A percentile compares a stretch with the other conserved stretches of the same genome.
phyloP scores from a whole-genome alignment of 2,797 vertebrate genomes.

The Fistularia tabacaria region DNA sequence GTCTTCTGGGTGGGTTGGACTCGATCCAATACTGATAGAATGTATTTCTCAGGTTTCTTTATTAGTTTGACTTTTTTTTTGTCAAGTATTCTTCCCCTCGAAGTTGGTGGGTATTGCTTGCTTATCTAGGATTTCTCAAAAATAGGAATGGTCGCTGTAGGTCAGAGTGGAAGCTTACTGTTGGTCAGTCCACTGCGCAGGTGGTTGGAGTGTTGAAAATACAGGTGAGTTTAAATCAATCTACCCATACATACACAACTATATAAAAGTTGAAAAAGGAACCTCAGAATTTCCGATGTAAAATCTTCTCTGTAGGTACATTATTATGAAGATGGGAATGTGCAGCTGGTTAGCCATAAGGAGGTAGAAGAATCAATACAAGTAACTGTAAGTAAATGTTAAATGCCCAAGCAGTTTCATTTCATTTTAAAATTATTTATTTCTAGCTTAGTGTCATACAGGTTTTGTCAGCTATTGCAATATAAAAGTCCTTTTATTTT shows the following conservation, averaged over 20 bases:
- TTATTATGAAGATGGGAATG: slow-evolving; percentile 99
- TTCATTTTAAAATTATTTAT: background rate
- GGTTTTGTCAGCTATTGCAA: background rate
- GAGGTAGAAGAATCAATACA: slow-evolving; percentile 93
- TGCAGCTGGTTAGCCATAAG: slow-evolving; percentile 99
- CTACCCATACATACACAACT: no score
- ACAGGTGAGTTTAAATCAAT: slow-evolving; percentile 78
- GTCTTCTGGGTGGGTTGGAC: no score
- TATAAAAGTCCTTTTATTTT: background rate
- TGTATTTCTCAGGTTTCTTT: no score
- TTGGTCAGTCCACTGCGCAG: slow-evolving; percentile 91
- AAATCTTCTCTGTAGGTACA: slow-evolving; percentile 80
- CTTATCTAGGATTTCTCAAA: no score
- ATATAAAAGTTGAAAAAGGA: no score
- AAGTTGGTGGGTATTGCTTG: no score
- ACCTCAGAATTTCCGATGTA: no score
- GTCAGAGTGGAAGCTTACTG: slow-evolving; percentile 98
- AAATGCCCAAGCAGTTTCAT: background rate
- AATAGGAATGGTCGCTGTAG: slow-evolving; percentile 97
- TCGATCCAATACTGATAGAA: no score
- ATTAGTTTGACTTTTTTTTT: no score
- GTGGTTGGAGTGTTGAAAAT: slow-evolving; percentile 98
- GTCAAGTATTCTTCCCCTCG: no score
- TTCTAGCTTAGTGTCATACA: background rate
- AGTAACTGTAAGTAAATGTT: slow-evolving; percentile 84